phyloP scores from a whole-genome alignment of 2,797 vertebrate genomes.

The Aplochiton taeniatus region DNA sequence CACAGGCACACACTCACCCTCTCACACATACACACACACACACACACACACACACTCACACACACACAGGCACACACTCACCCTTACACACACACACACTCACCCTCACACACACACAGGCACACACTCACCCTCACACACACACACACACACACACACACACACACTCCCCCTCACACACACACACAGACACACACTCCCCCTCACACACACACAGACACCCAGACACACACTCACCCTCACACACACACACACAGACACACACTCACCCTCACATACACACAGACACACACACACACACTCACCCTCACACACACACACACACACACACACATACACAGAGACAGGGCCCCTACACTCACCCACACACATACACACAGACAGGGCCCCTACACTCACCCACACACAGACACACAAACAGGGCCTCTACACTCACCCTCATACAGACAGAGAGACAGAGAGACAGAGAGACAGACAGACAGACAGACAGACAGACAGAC shows the following conservation, averaged over 20 bases:
- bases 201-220: too few relatives aligned
- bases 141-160: conserved; percentile 13
- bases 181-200: background rate
- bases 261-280: too few relatives aligned
- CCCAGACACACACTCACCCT: background rate
- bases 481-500: background rate
- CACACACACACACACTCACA: conserved; percentile 9
- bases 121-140: background rate
- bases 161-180: too few relatives aligned
- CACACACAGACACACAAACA: background rate
- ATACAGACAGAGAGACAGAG: background rate
- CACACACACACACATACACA: background rate
- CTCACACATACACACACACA: background rate
- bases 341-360: too few relatives aligned
- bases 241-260: background rate
- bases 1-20: conserved; percentile 17
- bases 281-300: background rate
- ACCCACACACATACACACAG: background rate
- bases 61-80: conserved; percentile 10
- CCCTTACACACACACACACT: conserved; percentile 8
- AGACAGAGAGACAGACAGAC: background rate
- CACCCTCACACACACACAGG: too few relatives aligned
- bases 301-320: conserved; percentile 17
- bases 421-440: background rate
- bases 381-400: background rate